phyloP scores from a whole-genome alignment of 2,888 invertebrate species.

The Nasonia oneida region DNA sequence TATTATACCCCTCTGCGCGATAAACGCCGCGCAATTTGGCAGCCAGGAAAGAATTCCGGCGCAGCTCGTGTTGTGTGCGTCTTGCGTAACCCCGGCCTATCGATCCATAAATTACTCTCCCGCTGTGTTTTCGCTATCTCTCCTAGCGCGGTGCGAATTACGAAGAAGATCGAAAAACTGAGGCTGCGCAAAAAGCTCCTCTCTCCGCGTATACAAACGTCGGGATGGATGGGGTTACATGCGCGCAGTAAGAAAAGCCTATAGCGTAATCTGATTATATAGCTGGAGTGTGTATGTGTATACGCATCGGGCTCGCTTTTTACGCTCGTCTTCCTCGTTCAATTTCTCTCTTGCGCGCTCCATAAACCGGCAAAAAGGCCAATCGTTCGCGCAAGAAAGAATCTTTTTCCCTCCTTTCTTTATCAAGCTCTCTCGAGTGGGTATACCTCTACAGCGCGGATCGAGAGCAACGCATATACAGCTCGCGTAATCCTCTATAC shows the following conservation, averaged over 20 bases:
- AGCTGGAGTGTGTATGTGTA: not conserved
- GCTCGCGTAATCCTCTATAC: not conserved
- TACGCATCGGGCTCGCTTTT: not conserved
- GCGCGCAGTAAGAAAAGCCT: not conserved
- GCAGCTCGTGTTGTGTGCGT: not conserved
- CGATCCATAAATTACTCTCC: conserved; percentile 18
- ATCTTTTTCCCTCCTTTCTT: conserved; percentile 15
- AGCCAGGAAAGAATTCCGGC: not conserved
- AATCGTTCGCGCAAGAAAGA: not conserved
- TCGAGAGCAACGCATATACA: conserved; percentile 8
- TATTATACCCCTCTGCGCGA: not conserved
- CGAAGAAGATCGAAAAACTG: not conserved
- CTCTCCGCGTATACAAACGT: not conserved
- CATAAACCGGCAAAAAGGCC: not conserved
- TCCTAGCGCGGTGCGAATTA: not conserved
- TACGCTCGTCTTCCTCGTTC: conserved; percentile 4
- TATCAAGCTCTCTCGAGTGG: not conserved
- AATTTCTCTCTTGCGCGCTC: conserved; percentile 16
- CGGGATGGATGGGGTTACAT: not conserved
- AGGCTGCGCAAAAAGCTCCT: not conserved
- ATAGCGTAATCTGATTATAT: conserved; percentile 6
- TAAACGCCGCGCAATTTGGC: not conserved
- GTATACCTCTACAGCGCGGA: not conserved
- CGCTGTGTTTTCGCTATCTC: not conserved
- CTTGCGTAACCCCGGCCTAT: not conserved